Percentiles rank a stretch among this genome's conserved stretches.
Evolutionary conservation across 2,797 vertebrate species (phyloP).

Genomic region (Octomys mimax): DNA sequence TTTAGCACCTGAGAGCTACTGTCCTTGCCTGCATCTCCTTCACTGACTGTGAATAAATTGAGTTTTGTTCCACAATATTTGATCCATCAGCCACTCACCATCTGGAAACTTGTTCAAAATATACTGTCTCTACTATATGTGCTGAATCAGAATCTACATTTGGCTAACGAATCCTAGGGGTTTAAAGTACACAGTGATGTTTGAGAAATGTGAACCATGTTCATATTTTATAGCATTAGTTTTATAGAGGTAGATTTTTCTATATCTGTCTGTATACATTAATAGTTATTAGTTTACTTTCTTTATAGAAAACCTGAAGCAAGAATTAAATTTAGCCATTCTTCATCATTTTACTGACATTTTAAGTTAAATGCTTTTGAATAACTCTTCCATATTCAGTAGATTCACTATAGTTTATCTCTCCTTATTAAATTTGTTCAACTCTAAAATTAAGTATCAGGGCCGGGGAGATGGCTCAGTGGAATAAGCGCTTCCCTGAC

Average conservation of each 20-base stretch:
- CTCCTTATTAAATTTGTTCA: not conserved
- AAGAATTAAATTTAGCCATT: not conserved
- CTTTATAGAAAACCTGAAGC: not conserved
- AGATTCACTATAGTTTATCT: not conserved
- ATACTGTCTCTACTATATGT: not conserved
- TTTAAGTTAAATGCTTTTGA: not conserved
- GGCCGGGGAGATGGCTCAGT: too few species aligned
- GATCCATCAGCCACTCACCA: not conserved
- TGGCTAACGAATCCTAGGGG: not conserved
- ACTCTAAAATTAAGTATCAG: not conserved
- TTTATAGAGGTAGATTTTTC: not conserved
- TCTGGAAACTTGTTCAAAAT: not conserved
- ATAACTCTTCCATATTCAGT: not conserved
- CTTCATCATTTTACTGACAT: not conserved
- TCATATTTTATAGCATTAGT: not conserved
- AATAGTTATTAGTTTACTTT: conserved; percentile 18
- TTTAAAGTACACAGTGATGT: not conserved
- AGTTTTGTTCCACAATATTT: not conserved
- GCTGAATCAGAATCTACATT: not conserved
- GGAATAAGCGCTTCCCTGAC: too few species aligned
- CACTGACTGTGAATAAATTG: not conserved
- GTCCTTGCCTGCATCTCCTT: not conserved
- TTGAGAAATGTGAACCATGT: not conserved
- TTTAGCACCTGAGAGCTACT: not conserved
- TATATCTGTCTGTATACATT: not conserved